Conservation (phyloP, 2,797 vertebrate genomes). For the Spheniscus humboldti region DNA sequence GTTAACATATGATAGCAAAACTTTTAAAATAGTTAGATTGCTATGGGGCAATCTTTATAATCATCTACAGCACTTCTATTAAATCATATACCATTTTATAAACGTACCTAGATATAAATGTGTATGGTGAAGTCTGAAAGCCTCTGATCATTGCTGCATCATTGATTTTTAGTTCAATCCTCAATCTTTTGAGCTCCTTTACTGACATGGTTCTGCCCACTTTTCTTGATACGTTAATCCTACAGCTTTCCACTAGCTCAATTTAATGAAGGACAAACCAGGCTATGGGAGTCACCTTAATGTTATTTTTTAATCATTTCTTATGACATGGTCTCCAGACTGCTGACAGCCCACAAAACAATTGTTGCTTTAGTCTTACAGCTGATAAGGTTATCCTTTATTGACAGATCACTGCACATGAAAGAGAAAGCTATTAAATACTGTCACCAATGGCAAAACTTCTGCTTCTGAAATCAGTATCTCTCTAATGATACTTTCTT, state of each 20-base stretch:
- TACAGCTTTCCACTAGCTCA: neutral
- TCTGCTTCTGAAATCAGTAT: neutral
- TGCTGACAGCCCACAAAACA: slow-evolving; percentile 10
- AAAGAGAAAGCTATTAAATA: neutral
- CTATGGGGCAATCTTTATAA: neutral
- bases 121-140: neutral
- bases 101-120: neutral
- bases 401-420: neutral
- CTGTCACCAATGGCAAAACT: neutral
- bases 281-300: neutral
- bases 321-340: neutral
- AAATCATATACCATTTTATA: neutral
- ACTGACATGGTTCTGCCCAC: neutral
- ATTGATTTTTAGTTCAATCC: neutral
- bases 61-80: neutral
- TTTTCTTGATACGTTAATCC: slow-evolving; percentile 10
- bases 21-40: neutral
- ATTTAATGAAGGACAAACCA: slow-evolving; percentile 36
- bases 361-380: slow-evolving; percentile 16
- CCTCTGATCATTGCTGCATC: neutral
- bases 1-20: neutral
- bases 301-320: slow-evolving; percentile 5
- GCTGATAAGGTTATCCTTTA: neutral
- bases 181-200: neutral
- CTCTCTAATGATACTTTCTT: neutral